Conservation (phyloP, 2,888 invertebrate genomes). For the Cerastis leucographa region DNA sequence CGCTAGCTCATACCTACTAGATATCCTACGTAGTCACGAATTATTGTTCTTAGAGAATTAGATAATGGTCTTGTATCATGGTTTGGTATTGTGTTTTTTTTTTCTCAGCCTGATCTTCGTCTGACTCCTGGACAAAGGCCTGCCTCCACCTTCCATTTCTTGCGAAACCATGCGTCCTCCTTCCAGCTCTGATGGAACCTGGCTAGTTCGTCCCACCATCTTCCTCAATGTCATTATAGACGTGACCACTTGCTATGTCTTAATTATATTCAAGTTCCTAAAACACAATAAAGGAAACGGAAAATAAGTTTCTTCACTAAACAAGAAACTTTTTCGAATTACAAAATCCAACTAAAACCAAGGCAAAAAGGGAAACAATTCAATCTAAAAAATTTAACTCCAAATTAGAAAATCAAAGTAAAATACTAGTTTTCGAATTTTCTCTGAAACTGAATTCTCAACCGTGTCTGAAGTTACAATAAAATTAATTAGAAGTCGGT, state of each 20-base stretch:
- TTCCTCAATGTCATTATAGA: no score
- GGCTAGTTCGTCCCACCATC: no score
- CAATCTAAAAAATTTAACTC: conserved; percentile 16
- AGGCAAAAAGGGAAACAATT: not conserved
- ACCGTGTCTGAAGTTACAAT: conserved; percentile 54
- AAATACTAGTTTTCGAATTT: conserved; percentile 43
- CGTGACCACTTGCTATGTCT: not conserved
- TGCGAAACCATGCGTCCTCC: no score
- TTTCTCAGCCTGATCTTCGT: no score
- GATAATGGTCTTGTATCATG: not conserved
- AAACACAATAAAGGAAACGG: not conserved
- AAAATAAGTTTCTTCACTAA: not conserved
- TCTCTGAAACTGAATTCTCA: conserved; percentile 42
- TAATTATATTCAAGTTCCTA: not conserved
- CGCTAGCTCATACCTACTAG: no score
- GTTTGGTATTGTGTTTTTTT: no score
- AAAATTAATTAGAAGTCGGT: conserved; percentile 66
- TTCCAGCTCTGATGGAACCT: no score
- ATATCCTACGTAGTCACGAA: not conserved
- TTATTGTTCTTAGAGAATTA: not conserved
- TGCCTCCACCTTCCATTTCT: no score
- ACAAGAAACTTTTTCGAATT: not conserved
- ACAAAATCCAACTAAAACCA: conserved; percentile 6
- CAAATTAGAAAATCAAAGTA: conserved; percentile 29
- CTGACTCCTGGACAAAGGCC: no score